A percentile compares a stretch with the other conserved stretches of the same genome.
Conservation (phyloP, 2,113 vertebrate species). For the Penelope pileata region DNA sequence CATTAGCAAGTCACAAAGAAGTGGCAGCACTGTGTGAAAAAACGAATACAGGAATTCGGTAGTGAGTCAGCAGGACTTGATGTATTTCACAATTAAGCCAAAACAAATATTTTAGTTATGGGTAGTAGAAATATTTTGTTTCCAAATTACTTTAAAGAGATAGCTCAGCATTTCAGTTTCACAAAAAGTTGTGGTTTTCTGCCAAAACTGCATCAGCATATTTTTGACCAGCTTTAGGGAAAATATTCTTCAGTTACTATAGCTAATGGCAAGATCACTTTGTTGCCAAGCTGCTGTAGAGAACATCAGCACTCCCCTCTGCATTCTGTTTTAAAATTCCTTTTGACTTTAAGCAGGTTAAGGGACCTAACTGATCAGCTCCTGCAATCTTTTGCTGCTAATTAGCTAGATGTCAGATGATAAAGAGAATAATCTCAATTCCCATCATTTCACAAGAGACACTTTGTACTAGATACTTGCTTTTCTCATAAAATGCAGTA, state of each 20-base stretch:
- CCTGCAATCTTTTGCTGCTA: conserved; percentile 41
- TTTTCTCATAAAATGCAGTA: conserved; percentile 33
- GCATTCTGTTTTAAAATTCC: neutral
- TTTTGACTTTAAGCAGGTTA: conserved; percentile 34
- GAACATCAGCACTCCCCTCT: conserved; percentile 3
- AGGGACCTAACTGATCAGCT: conserved; percentile 23
- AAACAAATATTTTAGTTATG: neutral
- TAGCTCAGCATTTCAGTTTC: neutral
- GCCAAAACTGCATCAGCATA: neutral
- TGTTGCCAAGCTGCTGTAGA: neutral
- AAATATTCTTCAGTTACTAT: neutral
- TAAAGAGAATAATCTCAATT: neutral
- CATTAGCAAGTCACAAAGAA: neutral
- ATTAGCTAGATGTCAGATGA: conserved; percentile 36
- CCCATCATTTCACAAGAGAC: neutral
- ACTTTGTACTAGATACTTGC: conserved; percentile 9
- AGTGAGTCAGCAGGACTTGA: neutral
- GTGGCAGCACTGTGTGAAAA: neutral
- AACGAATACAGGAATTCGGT: neutral
- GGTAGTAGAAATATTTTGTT: neutral
- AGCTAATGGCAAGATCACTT: neutral
- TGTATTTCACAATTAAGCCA: neutral
- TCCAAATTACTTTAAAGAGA: neutral
- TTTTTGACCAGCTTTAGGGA: neutral
- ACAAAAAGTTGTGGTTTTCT: neutral